Conservation (phyloP, 2,797 vertebrate genomes). For the Alfaro cultratus region DNA sequence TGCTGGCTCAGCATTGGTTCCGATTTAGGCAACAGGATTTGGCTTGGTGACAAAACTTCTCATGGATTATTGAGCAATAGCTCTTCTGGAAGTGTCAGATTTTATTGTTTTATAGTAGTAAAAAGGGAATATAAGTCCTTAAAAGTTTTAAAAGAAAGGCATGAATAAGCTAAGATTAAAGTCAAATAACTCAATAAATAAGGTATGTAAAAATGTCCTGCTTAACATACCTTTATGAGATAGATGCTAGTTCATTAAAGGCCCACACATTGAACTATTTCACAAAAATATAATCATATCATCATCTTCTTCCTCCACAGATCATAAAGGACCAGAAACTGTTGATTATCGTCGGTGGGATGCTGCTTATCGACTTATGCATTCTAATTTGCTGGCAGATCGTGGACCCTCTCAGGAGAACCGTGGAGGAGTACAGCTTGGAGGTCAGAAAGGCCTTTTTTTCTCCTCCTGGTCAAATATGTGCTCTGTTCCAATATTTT, state of each 20-base stretch:
- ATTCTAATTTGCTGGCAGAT: slow-evolving; percentile 99
- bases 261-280: slow-evolving; percentile 30
- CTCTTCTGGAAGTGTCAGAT: background rate
- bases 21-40: slow-evolving; percentile 23
- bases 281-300: slow-evolving; percentile 32
- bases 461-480: background rate
- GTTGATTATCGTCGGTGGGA: slow-evolving; percentile 97
- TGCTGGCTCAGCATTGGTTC: slow-evolving; percentile 25
- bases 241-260: slow-evolving; percentile 25
- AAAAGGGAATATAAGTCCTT: slow-evolving; percentile 4
- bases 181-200: slow-evolving; percentile 37
- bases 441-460: slow-evolving; percentile 84
- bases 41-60: background rate
- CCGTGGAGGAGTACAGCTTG: slow-evolving; percentile 97
- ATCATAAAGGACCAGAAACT: slow-evolving; percentile 99
- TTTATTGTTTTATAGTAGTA: slow-evolving; percentile 1
- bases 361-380: slow-evolving; percentile 98
- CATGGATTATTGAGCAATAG: background rate
- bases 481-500: slow-evolving; percentile 11
- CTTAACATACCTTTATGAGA: slow-evolving; percentile 35
- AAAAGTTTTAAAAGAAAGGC: slow-evolving; percentile 44
- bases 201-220: slow-evolving; percentile 37
- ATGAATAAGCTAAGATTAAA: slow-evolving; percentile 31
- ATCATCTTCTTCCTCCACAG: slow-evolving; percentile 73
- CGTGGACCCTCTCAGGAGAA: slow-evolving; percentile 96